Conservation (phyloP, 1,140 invertebrate species). For the Acyrthosiphon pisum region DNA sequence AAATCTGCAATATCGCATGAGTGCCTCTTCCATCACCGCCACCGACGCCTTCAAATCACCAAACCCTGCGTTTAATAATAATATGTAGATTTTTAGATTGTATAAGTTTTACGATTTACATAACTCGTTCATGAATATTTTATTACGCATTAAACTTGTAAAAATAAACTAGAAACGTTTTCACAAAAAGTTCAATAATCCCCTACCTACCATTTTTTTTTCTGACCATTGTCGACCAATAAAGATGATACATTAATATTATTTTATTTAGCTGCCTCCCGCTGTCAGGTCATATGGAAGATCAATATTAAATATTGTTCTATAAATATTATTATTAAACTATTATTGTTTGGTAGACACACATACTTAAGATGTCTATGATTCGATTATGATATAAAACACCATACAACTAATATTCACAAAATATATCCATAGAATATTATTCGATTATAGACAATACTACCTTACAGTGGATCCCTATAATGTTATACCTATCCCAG, state of each 20-base stretch:
- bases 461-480: background rate
- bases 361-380: background rate
- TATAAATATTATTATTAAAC: background rate
- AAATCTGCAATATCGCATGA: background rate
- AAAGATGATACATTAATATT: background rate
- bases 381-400: no score
- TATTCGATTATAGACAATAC: background rate
- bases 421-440: background rate
- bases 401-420: background rate
- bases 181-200: background rate
- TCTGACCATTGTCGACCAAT: background rate
- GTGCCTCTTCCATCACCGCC: background rate
- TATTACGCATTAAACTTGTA: background rate
- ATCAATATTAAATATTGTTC: background rate
- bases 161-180: background rate
- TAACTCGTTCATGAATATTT: constrained; percentile 11
- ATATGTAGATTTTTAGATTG: background rate
- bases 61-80: background rate
- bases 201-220: background rate
- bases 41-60: background rate
- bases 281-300: background rate
- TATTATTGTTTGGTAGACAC: background rate
- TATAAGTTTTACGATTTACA: background rate
- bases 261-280: background rate
- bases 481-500: no score